phyloP scores from a whole-genome alignment of 2,888 invertebrate species.

The Lasioglossum zephyrum region DNA sequence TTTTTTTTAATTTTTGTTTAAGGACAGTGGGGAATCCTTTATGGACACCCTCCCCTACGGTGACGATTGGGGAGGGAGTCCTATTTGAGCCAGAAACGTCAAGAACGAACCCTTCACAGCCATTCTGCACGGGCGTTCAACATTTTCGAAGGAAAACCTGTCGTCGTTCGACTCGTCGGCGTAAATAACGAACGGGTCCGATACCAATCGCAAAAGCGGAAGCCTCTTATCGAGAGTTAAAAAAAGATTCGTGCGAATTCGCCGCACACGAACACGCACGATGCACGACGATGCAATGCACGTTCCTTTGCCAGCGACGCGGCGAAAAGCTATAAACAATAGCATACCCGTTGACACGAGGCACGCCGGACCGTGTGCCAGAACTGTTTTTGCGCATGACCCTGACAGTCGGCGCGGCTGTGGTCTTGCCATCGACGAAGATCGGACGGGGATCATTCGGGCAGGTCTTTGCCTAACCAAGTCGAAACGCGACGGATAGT shows the following conservation, averaged over 20 bases:
- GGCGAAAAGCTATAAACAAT: conserved; percentile 29
- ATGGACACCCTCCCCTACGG: no score
- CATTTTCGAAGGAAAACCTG: no score
- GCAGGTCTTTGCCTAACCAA: not conserved
- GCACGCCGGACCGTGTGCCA: conserved; percentile 66
- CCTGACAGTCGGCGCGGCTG: conserved; percentile 71
- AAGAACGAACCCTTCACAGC: not conserved
- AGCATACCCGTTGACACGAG: conserved; percentile 17
- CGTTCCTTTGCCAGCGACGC: conserved; percentile 3
- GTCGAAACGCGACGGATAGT: not conserved
- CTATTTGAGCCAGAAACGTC: no score
- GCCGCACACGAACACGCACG: not conserved
- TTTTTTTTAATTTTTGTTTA: no score
- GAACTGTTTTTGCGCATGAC: conserved; percentile 70
- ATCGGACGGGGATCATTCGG: not conserved
- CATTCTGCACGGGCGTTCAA: no score
- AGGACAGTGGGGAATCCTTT: no score
- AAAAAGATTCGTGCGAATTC: not conserved
- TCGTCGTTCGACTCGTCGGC: not conserved
- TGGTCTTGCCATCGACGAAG: conserved; percentile 21
- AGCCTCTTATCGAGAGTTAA: not conserved
- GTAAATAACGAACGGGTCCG: not conserved
- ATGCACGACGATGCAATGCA: not conserved
- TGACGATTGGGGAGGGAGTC: no score
- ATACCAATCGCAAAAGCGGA: not conserved